Base-by-base conservation (phyloP, 2,797 vertebrate species). In the Dryobates pubescens region DNA sequence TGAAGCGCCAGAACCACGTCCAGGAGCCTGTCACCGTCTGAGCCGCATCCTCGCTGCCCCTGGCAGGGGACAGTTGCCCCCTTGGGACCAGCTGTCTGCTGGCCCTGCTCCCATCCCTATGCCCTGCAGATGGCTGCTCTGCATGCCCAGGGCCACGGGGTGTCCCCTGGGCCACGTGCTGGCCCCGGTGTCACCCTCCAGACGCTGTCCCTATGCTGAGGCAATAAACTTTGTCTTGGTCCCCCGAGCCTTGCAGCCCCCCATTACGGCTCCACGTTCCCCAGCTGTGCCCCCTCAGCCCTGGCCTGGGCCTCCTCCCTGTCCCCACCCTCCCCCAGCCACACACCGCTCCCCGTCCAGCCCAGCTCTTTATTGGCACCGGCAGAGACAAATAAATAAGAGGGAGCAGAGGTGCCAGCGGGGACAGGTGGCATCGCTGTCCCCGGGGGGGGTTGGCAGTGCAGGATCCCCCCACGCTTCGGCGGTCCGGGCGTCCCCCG, bases 1-100 rank as follows among this genome's bases (percentile, higher is more conserved):
- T 99, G 71, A 99, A 99, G 97, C 97, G 99, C 45, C 99, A 99
- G 88, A 98, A 99, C 96, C 98, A 97, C 88, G 98, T 98, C 70
- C 98, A 97, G 36, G 98, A 99, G 32, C 98, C 98, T 11, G 94
- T 99, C 91, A 97, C 80, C 1, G 97, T 98, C 32, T 98, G 95
- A 98, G 78, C 36, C 0, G 1, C 5, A 2, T 7, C 36, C 36
- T 26, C 9, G 23, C 22, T 24, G 22, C 38, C 10, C 49, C 49
- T 13, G 23, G 49, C 49, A 23, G 51, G 51, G 7, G 8, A n/a
- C 54, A 57, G 38, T 13, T 38, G 38, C 38, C 38, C 38, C 38
- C 38, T 38, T 13, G 38, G 38, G 38, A 13, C 38, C 38, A 38
- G 38, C 38, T 13, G 43, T 29, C 29, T 34, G 5, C 71, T 3